phyloP scores from a whole-genome alignment of 1,140 invertebrate species.

The Penaeus indicus region DNA sequence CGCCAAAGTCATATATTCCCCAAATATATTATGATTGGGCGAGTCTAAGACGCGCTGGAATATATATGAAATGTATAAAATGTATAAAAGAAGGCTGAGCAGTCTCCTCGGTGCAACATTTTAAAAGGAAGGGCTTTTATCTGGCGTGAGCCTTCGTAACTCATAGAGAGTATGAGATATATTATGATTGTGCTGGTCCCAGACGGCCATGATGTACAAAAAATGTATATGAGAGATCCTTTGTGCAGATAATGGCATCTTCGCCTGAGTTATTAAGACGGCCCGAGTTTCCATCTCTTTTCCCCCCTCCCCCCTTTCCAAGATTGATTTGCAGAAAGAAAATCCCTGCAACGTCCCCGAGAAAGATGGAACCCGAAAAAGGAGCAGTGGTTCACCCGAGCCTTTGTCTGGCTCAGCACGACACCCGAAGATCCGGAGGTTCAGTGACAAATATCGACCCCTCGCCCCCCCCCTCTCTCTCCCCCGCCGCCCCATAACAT shows the following conservation, averaged over 20 bases:
- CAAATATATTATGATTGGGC: constrained; percentile 49
- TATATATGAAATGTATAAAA: constrained; percentile 14
- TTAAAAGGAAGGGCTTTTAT: too few relatives aligned
- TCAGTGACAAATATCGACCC: background rate
- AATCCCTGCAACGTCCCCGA: too few relatives aligned
- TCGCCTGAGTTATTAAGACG: background rate
- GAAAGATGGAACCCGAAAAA: too few relatives aligned
- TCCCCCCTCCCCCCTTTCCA: constrained; percentile 27
- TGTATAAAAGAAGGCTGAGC: background rate
- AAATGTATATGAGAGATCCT: background rate
- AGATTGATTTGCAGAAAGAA: too few relatives aligned
- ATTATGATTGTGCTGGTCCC: too few relatives aligned
- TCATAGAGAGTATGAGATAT: too few relatives aligned
- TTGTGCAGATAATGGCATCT: background rate
- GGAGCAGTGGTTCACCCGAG: too few relatives aligned
- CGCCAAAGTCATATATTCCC: constrained; percentile 31
- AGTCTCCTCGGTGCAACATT: too few relatives aligned
- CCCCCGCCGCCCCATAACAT: background rate
- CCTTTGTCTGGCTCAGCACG: too few relatives aligned
- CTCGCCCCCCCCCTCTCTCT: constrained; percentile 5
- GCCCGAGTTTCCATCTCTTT: constrained; percentile 20
- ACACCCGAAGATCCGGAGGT: too few relatives aligned
- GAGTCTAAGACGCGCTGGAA: constrained; percentile 36
- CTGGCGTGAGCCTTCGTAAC: too few relatives aligned
- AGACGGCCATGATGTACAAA: constrained; percentile 14